These are phyloP conservation scores for Temnopleurus reevesii DNA, from an alignment of 53 echinoderm and acorn worm genomes.

Conservation along the genomic window DNA sequence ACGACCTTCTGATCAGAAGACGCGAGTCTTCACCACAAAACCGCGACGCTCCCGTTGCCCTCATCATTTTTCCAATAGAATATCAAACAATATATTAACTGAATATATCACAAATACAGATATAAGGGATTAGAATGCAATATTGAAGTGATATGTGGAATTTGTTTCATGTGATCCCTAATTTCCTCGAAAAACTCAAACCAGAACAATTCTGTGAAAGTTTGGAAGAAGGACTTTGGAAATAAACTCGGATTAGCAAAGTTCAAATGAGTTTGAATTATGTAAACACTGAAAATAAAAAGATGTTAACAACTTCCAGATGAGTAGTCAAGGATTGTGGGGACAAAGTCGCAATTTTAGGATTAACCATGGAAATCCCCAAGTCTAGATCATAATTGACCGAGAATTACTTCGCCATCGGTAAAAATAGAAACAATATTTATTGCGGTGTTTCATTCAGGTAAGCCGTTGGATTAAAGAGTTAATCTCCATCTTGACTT, in stretches of 20 bases:
- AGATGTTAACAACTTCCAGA: slow-evolving; percentile 35
- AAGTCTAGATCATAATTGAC: slow-evolving; percentile 12
- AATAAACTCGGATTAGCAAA: background rate
- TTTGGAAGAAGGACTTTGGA: background rate
- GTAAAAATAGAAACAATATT: background rate
- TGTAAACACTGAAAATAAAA: background rate
- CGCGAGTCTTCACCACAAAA: no score
- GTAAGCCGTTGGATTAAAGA: slow-evolving; percentile 3
- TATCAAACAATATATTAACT: no score
- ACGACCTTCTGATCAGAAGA: no score
- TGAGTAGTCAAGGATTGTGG: slow-evolving; percentile 17
- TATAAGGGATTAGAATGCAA: background rate
- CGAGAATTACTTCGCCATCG: background rate
- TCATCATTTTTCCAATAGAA: no score
- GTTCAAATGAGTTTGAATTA: background rate
- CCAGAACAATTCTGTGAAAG: background rate
- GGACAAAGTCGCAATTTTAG: background rate
- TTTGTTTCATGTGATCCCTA: background rate
- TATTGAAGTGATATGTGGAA: background rate
- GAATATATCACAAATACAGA: background rate
- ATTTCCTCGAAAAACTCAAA: background rate
- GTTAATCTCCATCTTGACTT: background rate
- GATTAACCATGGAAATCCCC: background rate
- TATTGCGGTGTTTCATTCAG: background rate
- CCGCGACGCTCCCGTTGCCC: no score